Conservation (phyloP, 2,113 vertebrate species). For the Micronycteris hirsuta region DNA sequence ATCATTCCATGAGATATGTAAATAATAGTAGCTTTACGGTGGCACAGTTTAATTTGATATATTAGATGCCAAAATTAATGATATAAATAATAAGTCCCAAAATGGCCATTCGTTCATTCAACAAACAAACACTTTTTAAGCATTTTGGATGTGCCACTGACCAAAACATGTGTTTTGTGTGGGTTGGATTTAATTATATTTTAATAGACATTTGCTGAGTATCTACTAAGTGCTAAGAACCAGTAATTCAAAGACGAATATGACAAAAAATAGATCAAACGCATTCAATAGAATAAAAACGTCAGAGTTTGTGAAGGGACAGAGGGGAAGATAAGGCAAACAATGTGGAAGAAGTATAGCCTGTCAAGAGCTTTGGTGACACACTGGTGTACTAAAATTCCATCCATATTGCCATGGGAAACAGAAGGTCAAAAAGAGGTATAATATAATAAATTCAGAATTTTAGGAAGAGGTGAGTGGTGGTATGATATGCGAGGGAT, state of each 20-base stretch:
- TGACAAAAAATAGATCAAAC: neutral
- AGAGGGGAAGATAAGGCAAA: neutral
- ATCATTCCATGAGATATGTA: neutral
- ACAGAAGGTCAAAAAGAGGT: neutral
- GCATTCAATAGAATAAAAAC: neutral
- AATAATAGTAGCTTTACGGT: neutral
- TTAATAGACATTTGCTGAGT: neutral
- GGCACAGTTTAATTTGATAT: neutral
- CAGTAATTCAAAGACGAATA: conserved; percentile 3
- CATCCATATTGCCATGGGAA: neutral
- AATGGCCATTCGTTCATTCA: neutral
- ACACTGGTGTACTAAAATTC: neutral
- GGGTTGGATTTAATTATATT: neutral
- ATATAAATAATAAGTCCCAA: neutral
- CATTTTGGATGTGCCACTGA: neutral
- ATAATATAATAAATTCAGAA: neutral
- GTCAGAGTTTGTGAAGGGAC: neutral
- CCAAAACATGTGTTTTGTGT: neutral
- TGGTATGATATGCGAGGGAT: neutral
- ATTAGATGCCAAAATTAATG: neutral
- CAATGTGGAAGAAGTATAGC: neutral
- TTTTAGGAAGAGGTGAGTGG: neutral
- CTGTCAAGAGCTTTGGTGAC: neutral
- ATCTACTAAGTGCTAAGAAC: neutral
- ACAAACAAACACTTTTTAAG: neutral